Evolutionary conservation across 2,888 invertebrate species (phyloP).

Genomic region (Orthosia gracilis): DNA sequence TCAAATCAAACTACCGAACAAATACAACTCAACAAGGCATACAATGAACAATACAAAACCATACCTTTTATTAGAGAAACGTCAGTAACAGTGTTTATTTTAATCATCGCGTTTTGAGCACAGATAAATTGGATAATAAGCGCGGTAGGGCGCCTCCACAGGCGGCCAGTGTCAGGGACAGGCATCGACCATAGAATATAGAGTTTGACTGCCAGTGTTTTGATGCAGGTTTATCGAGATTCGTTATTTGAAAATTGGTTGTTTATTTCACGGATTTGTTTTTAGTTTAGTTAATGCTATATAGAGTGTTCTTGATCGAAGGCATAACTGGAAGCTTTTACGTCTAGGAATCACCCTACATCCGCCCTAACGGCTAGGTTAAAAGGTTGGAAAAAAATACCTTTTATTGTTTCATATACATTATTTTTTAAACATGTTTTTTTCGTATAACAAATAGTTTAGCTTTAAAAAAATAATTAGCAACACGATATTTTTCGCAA

Average conservation of each 20-base stretch:
- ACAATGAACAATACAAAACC: slow-evolving; percentile 59
- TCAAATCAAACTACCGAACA: slow-evolving; percentile 32
- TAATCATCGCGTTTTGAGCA: slow-evolving; percentile 67
- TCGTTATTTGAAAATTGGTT: slow-evolving; percentile 33
- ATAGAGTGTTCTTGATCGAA: not conserved
- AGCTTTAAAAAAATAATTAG: too few species aligned
- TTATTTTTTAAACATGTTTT: too few species aligned
- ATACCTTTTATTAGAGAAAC: slow-evolving; percentile 62
- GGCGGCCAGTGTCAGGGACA: slow-evolving; percentile 75
- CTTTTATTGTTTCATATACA: too few species aligned
- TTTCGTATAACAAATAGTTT: too few species aligned
- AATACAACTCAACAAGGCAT: slow-evolving; percentile 45
- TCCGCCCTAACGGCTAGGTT: too few species aligned
- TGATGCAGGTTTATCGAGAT: slow-evolving; percentile 42
- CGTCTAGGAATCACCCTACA: too few species aligned
- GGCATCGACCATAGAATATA: slow-evolving; percentile 68
- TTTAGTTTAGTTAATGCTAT: not conserved
- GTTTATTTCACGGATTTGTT: not conserved
- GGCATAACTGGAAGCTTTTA: not conserved
- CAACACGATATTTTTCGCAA: too few species aligned
- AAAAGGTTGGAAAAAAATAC: too few species aligned
- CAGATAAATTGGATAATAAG: slow-evolving; percentile 83
- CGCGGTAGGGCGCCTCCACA: slow-evolving; percentile 75
- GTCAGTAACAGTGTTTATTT: slow-evolving; percentile 75
- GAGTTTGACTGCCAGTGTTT: slow-evolving; percentile 63